phyloP scores from a whole-genome alignment of 2,888 invertebrate genomes.

The Mythimna vitellina region DNA sequence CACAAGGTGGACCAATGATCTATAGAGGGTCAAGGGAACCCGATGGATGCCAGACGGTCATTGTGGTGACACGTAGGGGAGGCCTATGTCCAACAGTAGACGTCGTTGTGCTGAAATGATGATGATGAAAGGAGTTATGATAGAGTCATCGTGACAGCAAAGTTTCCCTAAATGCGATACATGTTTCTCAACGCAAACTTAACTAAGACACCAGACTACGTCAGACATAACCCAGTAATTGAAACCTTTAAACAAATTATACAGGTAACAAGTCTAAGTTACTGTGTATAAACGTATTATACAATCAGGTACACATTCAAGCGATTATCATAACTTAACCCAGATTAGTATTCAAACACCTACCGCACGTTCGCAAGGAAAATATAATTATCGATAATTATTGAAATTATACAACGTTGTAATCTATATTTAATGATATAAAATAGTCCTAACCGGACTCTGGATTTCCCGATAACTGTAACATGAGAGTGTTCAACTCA shows the following conservation, averaged over 20 bases:
- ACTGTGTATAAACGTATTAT: constrained; percentile 45
- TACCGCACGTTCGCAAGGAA: constrained; percentile 54
- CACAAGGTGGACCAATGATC: too few species aligned
- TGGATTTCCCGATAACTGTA: neutral
- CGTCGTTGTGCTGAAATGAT: too few species aligned
- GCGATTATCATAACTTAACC: constrained; percentile 60
- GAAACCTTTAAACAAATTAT: constrained; percentile 42
- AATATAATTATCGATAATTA: constrained; percentile 63
- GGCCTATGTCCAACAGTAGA: too few species aligned
- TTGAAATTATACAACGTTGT: constrained; percentile 54
- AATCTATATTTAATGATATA: constrained; percentile 40
- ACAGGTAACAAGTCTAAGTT: constrained; percentile 42
- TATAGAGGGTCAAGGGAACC: too few species aligned
- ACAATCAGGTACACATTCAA: constrained; percentile 53
- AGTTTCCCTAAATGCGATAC: neutral
- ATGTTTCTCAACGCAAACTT: neutral
- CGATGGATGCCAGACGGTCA: too few species aligned
- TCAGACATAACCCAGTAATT: constrained; percentile 13
- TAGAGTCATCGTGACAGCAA: neutral
- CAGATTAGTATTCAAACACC: constrained; percentile 60
- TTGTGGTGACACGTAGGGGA: too few species aligned
- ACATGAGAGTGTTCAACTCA: neutral
- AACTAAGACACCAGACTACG: constrained; percentile 1
- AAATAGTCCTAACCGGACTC: constrained; percentile 15
- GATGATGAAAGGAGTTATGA: too few species aligned